Evolutionary conservation across 37 sponge, comb jelly and placozoan genomes (phyloP), one percentile per base, ranked within the genome.

Genomic region (Hormiphora californensis): DNA sequence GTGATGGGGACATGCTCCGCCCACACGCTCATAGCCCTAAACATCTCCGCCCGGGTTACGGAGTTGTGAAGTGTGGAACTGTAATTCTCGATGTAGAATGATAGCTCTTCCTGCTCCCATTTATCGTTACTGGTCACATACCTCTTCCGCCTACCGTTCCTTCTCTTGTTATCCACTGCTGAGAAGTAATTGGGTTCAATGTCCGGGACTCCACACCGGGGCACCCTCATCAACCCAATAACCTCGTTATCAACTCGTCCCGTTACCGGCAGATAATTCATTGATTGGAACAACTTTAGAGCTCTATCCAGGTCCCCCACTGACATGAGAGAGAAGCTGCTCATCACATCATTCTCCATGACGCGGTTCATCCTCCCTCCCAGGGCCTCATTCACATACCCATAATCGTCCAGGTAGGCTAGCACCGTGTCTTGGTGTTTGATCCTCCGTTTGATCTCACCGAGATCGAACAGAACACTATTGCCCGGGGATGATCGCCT

Each of bases 331-430:
- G 36, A 43, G 3, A 57, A 23, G 28, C 25, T 30, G 28, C 59
- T 30, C 23, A 73, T 1, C 35, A 36, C 68, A 65, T 33, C 38
- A 17, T 73, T 41, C 28, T 57, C 19, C 17, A 4, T 4, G 15
- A 67, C 68, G n/a, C n/a, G n/a, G n/a, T 73, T 28, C 3, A 28
- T 40, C 27, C 27, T 57, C 21, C n/a, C 30, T 5, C 46, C 38
- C 0, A 40, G 11, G 46, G 40, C 40, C 0, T 46, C 81, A 33
- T 73, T 46, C 0, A 73, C 17, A 46, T 73, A 73, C n/a, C 81
- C 81, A 40, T 43, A 73, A 21, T 73, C 81, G 43, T 73, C 81
- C 81, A 73, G 44, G 44, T 73, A 73, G 81, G 17, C 43, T n/a
- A 73, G 11, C 3, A 73, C 81, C 12, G 81, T 73, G 1, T 46